Evolutionary conservation across 2,797 vertebrate species (phyloP), one percentile per base, ranked within the genome.

Genomic region (Labroides dimidiatus): DNA sequence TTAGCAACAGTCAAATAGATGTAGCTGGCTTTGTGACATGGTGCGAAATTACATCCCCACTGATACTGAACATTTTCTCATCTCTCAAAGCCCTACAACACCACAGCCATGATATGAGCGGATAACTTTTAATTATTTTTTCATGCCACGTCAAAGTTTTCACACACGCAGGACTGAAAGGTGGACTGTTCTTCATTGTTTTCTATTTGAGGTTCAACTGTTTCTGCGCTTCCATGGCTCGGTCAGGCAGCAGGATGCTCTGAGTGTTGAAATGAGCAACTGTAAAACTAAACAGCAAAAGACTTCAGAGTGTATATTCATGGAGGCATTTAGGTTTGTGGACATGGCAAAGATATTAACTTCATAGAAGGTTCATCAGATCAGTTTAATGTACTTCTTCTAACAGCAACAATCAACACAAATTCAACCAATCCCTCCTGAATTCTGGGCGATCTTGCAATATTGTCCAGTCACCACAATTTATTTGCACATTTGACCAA

Each of bases 41-140:
- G 20, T 44, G 54, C 74, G 43, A 66, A 53, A 80, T 72, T 70
- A 64, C 65, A 86, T 70, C 33, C 55, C 15, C 13, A 23, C 54
- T 59, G 21, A 54, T 19, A 23, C 17, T 59, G 27, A 13, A 16
- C 1, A 20, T 36, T 39, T 42, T 33, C 39, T 37, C 52, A 24
- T 4, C 19, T 37, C 13, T 21, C 8, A 36, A 9, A 21, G 20
- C 20, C 21, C 19, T 21, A 33, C 55, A 36, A 63, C 53, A 19
- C 16, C 39, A 20, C 44, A 20, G 56, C n/a, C 10, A 51, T 4
- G 11, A 50, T 3, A 27, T 17, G 10, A n/a, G 27, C 27, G 10
- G 21, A 45, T 49, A 27, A 43, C 23, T 27, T 7, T 27, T 30
- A 5, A 45, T 55, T 23, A 16, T 44, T 50, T 42, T 47, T 2